Evolutionary conservation across 2,888 invertebrate species (phyloP), one percentile per base, ranked within the genome.

Genomic region (Loripinus fragilis): DNA sequence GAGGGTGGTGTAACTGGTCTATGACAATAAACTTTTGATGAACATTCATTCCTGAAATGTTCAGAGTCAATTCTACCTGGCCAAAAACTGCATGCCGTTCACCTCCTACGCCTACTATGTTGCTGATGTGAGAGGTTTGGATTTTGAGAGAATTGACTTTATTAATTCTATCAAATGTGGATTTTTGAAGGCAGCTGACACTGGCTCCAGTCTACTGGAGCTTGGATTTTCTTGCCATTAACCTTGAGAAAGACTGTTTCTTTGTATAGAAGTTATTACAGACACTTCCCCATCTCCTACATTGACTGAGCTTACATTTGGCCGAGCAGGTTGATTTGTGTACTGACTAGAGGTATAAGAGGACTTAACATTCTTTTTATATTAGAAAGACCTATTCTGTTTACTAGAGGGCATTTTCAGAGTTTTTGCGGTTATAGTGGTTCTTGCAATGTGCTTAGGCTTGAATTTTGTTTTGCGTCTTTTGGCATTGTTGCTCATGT

Each of bases 1-100:
- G 35, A 17, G 75, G 64, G 30, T 80, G 80, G 38, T 78, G 80
- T 33, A 80, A 45, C 17, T 70, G 68, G 20, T 74, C 64, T 50
- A 80, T 25, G 35, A 80, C 60, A 66, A 77, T 77, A 35, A 65
- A 60, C 8, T 28, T 67, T 48, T 69, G 65, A 0, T 65, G 38
- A 48, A 72, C 30, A 23, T 72, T 48, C 17, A 65, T 23, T 0
- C 72, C 72, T 3, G 72, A 65, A 50, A 72, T 48, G 5, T 67
- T 41, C 28, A 68, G 45, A 41, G 68, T 41, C n/a, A 68, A n/a
- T 23, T 42, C 42, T 35, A 28, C 48, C 69, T 69, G 45, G 12
- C 74, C 68, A 30, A 69, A 30, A n/a, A 74, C 74, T 23, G 17
- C 35, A 33, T 74, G 74, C 15, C 67, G 52, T 74, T 74, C 74